Conservation (phyloP, 2,113 vertebrate genomes). For the Gasterosteus nipponicus region DNA sequence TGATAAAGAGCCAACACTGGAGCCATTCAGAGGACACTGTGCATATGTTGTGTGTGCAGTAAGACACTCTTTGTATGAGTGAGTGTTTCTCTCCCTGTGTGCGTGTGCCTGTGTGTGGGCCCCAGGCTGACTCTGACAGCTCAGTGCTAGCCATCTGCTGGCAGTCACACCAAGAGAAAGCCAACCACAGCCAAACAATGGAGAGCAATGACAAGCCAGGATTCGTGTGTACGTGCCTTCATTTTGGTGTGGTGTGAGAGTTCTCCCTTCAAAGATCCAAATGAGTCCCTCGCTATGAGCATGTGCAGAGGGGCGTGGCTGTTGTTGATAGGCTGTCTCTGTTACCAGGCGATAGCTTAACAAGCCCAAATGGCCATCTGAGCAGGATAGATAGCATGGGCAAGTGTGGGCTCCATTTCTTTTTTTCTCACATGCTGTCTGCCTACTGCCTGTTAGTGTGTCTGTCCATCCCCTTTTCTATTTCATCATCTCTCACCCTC, state of each 20-base stretch:
- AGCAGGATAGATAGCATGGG: constrained; percentile 73
- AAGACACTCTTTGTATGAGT: constrained; percentile 69
- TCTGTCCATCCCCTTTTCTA: constrained; percentile 21
- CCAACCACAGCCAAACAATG: constrained; percentile 82
- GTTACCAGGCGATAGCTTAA: constrained; percentile 82
- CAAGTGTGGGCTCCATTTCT: constrained; percentile 47
- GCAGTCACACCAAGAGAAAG: constrained; percentile 84
- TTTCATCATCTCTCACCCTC: constrained; percentile 25
- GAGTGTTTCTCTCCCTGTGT: constrained; percentile 25
- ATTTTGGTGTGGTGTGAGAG: constrained; percentile 45
- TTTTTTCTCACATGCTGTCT: constrained; percentile 40
- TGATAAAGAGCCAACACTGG: constrained; percentile 46
- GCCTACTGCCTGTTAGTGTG: constrained; percentile 25
- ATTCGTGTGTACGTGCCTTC: constrained; percentile 72
- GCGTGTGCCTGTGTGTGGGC: constrained; percentile 65
- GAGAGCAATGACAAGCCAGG: constrained; percentile 82
- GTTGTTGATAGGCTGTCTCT: constrained; percentile 82
- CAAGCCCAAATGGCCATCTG: constrained; percentile 78
- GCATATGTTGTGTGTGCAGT: constrained; percentile 78
- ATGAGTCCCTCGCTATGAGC: constrained; percentile 75
- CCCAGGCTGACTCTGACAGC: constrained; percentile 79
- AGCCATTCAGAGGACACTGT: constrained; percentile 64
- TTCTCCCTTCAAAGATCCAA: constrained; percentile 74
- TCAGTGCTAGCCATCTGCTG: constrained; percentile 84
- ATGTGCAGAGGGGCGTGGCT: constrained; percentile 79